These are phyloP conservation scores for Drosophila rhopaloa DNA, from an alignment of 1,140 invertebrate species.

Conservation along the genomic window DNA sequence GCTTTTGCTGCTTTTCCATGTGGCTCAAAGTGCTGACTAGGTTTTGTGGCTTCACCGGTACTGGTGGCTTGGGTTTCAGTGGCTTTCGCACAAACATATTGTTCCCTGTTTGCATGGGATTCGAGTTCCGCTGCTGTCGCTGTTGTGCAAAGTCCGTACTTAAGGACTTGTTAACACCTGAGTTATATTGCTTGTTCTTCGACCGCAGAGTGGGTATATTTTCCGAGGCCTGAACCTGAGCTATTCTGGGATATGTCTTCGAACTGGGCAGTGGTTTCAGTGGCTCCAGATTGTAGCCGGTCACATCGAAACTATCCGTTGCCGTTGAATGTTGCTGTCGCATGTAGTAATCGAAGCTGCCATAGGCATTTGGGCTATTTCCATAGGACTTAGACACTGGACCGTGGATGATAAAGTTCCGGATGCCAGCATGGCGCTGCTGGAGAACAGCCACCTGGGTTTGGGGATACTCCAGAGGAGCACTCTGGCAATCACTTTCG, in stretches of 20 bases:
- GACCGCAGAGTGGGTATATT: constrained; percentile 77
- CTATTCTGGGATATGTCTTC: constrained; percentile 74
- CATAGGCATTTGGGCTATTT: constrained; percentile 86
- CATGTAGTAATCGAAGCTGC: constrained; percentile 84
- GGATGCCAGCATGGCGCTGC: constrained; percentile 73
- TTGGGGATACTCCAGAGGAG: constrained; percentile 87
- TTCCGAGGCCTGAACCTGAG: constrained; percentile 49
- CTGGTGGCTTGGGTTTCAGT: constrained; percentile 71
- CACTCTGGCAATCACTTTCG: constrained; percentile 91
- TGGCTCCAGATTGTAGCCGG: constrained; percentile 74
- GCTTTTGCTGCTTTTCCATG: constrained; percentile 53
- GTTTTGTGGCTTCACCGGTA: constrained; percentile 77
- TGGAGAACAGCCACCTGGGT: constrained; percentile 86
- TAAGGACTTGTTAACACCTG: constrained; percentile 78
- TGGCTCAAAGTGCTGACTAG: constrained; percentile 69
- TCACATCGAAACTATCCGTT: constrained; percentile 78
- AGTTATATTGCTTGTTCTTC: constrained; percentile 82
- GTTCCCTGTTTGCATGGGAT: constrained; percentile 65
- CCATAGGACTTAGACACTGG: constrained; percentile 87
- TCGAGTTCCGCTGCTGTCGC: constrained; percentile 72
- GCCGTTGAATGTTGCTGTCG: constrained; percentile 32
- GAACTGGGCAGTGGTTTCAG: constrained; percentile 70
- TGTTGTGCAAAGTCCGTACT: constrained; percentile 83
- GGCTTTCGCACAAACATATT: constrained; percentile 65
- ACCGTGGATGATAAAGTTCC: constrained; percentile 78